Evolutionary conservation across 2,797 vertebrate species (phyloP).

Genomic region (Rallus crepitans): DNA sequence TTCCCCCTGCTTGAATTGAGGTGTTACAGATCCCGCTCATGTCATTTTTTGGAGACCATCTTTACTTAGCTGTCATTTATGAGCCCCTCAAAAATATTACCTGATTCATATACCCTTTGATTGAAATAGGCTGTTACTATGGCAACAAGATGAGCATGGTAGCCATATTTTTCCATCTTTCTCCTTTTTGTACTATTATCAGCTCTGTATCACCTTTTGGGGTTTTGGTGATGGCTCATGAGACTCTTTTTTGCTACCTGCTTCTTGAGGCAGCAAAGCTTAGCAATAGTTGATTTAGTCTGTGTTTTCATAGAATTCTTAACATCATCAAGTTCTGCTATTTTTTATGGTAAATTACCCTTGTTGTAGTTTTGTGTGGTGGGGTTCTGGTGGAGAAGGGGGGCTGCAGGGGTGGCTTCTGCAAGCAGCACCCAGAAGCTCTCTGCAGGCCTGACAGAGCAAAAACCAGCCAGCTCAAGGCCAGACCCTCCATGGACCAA

Average conservation of each 20-base stretch:
- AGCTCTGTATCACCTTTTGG: background rate
- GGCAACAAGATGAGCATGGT: background rate
- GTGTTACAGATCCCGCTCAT: background rate
- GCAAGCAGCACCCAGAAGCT: no score
- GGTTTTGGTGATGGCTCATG: background rate
- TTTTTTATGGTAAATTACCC: background rate
- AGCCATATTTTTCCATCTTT: background rate
- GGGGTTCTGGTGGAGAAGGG: no score
- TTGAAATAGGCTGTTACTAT: background rate
- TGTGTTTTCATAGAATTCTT: background rate
- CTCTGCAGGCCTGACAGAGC: no score
- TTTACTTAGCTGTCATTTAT: background rate
- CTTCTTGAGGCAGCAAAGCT: background rate
- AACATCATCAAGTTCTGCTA: background rate
- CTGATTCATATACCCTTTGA: background rate
- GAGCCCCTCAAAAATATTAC: background rate
- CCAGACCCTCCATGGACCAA: no score
- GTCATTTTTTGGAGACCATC: background rate
- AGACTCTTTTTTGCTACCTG: background rate
- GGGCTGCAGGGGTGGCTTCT: no score
- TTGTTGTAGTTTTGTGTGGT: no score
- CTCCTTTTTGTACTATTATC: background rate
- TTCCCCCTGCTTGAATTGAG: background rate
- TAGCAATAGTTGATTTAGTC: background rate
- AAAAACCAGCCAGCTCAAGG: no score